phyloP scores from a whole-genome alignment of 2,888 invertebrate genomes.

The Mayetiola destructor region DNA sequence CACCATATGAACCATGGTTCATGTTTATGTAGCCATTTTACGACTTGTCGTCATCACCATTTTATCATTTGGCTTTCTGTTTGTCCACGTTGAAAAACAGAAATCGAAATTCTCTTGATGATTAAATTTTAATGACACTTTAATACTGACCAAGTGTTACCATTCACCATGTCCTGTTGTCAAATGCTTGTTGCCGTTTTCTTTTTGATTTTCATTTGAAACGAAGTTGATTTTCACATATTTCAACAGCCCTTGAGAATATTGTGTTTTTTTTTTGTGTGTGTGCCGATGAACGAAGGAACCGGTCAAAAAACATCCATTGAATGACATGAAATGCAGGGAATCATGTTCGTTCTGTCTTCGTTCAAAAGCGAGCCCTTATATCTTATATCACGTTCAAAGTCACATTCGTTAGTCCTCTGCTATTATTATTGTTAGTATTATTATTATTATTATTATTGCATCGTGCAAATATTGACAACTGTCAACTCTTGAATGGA shows the following conservation, averaged over 20 bases:
- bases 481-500: too few relatives aligned
- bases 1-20: too few relatives aligned
- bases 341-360: too few relatives aligned
- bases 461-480: too few relatives aligned
- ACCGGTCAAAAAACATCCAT: too few relatives aligned
- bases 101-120: constrained; percentile 12
- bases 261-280: constrained; percentile 13
- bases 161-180: constrained; percentile 16
- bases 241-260: constrained; percentile 16
- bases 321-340: too few relatives aligned
- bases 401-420: too few relatives aligned
- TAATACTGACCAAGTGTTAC: constrained; percentile 16
- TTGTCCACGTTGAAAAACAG: too few relatives aligned
- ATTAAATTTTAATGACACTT: constrained; percentile 16
- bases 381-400: too few relatives aligned
- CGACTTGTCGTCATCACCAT: not conserved
- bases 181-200: constrained; percentile 11
- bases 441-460: too few relatives aligned
- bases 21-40: constrained; percentile 6
- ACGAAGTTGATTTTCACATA: not conserved
- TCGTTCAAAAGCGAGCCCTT: too few relatives aligned
- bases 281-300: not conserved
- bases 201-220: not conserved
- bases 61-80: not conserved
- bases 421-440: too few relatives aligned